A percentile compares a stretch with the other conserved stretches of the same genome.
Evolutionary conservation across 2,113 vertebrate genomes (phyloP).

Genomic region (Gobio gobio): DNA sequence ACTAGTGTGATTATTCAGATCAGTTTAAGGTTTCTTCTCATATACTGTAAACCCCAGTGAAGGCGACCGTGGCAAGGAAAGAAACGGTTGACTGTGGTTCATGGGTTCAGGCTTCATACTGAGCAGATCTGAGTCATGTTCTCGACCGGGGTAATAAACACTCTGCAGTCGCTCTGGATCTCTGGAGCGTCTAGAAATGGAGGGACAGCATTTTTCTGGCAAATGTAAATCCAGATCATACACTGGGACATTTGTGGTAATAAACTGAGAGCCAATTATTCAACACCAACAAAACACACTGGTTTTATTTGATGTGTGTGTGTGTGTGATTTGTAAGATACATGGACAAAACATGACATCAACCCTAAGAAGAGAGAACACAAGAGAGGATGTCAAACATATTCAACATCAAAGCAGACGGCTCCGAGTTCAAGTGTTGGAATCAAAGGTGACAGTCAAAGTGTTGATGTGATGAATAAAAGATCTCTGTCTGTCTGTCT

Average conservation of each 20-base stretch:
- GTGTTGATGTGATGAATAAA: conserved; percentile 6
- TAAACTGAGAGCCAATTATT: not conserved
- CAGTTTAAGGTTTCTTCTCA: too few relatives aligned
- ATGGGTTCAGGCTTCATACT: not conserved
- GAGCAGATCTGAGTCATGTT: not conserved
- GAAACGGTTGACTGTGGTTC: not conserved
- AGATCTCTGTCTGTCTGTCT: not conserved
- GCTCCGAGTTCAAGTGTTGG: not conserved
- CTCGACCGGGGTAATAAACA: not conserved
- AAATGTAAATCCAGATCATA: not conserved
- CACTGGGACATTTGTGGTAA: not conserved
- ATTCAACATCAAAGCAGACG: not conserved
- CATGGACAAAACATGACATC: not conserved
- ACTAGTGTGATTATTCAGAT: too few relatives aligned
- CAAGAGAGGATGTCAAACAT: not conserved
- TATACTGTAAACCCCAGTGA: too few relatives aligned
- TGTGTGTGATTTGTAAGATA: not conserved
- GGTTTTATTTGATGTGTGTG: not conserved
- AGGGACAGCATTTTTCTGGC: not conserved
- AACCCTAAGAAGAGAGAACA: not conserved
- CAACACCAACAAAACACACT: not conserved
- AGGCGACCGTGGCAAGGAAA: too few relatives aligned
- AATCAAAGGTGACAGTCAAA: not conserved
- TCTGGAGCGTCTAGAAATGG: not conserved
- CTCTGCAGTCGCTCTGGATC: not conserved